phyloP scores from a whole-genome alignment of 2,888 invertebrate genomes.

The Oligia strigilis region DNA sequence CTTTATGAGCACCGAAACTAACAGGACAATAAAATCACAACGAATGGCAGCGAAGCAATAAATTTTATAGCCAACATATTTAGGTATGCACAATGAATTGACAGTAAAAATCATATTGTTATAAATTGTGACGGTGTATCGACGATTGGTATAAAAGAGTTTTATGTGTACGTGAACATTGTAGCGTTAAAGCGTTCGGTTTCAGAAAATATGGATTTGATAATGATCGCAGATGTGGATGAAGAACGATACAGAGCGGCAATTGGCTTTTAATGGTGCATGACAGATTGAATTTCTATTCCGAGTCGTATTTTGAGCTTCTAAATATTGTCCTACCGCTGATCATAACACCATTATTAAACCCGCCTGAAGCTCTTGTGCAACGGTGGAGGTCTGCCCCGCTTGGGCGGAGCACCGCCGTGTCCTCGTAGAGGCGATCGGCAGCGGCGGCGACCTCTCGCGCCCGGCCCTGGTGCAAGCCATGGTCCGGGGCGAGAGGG shows the following conservation, averaged over 20 bases:
- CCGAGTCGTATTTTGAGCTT: background rate
- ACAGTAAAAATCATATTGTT: slow-evolving; percentile 58
- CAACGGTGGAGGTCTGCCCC: too few species aligned
- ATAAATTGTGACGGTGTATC: slow-evolving; percentile 46
- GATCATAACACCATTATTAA: background rate
- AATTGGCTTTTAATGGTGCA: slow-evolving; percentile 7
- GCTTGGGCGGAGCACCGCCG: too few species aligned
- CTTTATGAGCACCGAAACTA: slow-evolving; percentile 53
- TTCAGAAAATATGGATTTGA: slow-evolving; percentile 23
- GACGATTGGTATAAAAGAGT: slow-evolving; percentile 49
- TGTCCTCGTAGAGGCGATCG: too few species aligned
- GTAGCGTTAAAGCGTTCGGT: slow-evolving; percentile 1
- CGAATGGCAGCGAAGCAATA: slow-evolving; percentile 36
- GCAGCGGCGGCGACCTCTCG: too few species aligned
- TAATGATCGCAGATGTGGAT: slow-evolving; percentile 18
- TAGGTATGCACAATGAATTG: slow-evolving; percentile 42
- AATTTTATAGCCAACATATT: slow-evolving; percentile 50
- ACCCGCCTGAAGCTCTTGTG: background rate
- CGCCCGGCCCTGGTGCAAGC: too few species aligned
- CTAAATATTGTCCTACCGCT: background rate
- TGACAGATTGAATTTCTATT: slow-evolving; percentile 12
- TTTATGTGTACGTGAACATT: slow-evolving; percentile 40
- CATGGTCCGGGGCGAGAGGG: too few species aligned
- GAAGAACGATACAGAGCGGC: background rate
- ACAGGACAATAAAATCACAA: slow-evolving; percentile 43